Evolutionary conservation across 2,797 vertebrate genomes (phyloP), one percentile per base, ranked within the genome.

Genomic region (Brachyalestes nurse): DNA sequence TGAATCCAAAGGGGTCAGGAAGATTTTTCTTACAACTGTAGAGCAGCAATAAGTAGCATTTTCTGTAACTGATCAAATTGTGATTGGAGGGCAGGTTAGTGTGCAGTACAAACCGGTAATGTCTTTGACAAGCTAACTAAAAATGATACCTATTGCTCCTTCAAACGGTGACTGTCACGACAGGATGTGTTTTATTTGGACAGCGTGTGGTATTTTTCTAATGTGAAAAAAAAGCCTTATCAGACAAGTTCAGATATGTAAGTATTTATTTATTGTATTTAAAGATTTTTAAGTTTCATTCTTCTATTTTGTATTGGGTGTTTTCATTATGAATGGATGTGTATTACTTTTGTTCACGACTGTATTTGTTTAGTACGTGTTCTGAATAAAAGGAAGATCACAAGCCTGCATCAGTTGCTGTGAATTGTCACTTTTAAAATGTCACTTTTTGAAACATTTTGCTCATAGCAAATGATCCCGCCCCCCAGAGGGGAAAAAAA

Each of bases 221-320:
- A 84, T 81, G 70, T 70, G 80, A 77, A 80, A 66, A 45, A 64
- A 72, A 42, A 75, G 74, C 55, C 79, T 82, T 73, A 79, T 79
- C 62, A 64, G 64, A 82, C 62, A 60, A 23, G 65, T 65, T 61
- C 7, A 78, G 62, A 74, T 69, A 62, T 78, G 55, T 47, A 72
- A 66, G 38, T 69, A 75, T 79, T 73, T 82, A 83, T 90, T 86
- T 90, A 89, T 90, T 89, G 60, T 83, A 86, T 89, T 73, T 82
- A 87, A 87, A 79, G 71, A 77, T 78, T 82, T 82, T 82, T 78
- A 69, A 74, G 76, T 79, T 83, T 69, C 70, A 58, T 78, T 78
- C 13, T 78, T 78, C 13, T 75, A 75, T 83, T 79, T 83, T 83
- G 77, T 82, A 82, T 49, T 16, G 38, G 74, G 70, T 82, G 79